Base-by-base conservation (phyloP, 2,797 vertebrate genomes). In the Parotocinclus haroldoi region DNA sequence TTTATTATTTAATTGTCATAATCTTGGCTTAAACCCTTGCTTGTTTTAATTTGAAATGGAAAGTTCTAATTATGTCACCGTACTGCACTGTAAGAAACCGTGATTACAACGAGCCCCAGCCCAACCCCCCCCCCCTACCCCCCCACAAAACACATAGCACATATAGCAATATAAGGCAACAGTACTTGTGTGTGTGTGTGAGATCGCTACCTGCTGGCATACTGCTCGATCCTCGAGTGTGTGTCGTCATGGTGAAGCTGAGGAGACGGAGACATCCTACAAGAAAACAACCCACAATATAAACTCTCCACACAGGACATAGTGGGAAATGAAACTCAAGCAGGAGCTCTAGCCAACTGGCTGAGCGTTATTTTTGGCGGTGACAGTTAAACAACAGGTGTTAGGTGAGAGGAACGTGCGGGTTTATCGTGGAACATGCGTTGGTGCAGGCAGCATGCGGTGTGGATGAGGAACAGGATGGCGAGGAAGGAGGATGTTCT, bases 211-310 rank as follows among this genome's bases (percentile, higher is more conserved):
- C 96, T 94, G 78, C 88, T 97, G 80, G 96, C 96, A 48, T 94
- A 98, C 64, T 98, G 94, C 77, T 96, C 96, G 90, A 99, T 99
- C 84, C 94, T 90, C 79, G 96, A 96, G 87, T 99, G 96, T 68
- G 96, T 99, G 82, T 99, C 96, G 63, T 99, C 96, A 67, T 98
- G 94, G 83, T 96, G 94, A 69, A 96, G 88, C 79, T 95, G 93
- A 44, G 95, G 94, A 80, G 95, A 96, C 78, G 93, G 94, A 48
- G 92, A 91, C 69, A 94, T 90, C 84, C 96, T 98, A 75, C 27
- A 85, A 85, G 65, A 78, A 82, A 84, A 80, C 80, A 74, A 85
- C 48, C 7, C n/a, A 50, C n/a, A 16, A 9, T 9, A 8, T 50
- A 50, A n/a, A 16, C n/a, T 16, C 3, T 42, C 40, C 12, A 53